Base-by-base conservation (phyloP, 2,113 vertebrate species). In the Rhinopomastus cyanomelas region DNA sequence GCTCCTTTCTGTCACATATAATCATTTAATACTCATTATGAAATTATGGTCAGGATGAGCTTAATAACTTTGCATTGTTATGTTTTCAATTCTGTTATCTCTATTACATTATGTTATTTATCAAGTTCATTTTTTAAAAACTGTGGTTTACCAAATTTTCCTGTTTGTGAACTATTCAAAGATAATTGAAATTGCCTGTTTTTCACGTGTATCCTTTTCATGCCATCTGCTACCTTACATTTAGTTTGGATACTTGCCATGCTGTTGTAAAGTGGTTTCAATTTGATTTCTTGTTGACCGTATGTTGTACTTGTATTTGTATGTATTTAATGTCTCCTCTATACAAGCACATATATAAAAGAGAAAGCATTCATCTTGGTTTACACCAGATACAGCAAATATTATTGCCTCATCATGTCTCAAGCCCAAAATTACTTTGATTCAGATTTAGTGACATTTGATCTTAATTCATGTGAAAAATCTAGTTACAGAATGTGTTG, bases 221-320 rank as follows among this genome's bases (percentile, higher is more conserved):
- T 96, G 85, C 94, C 91, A 96, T 95, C 92, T 97, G 83, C 87
- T 97, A 93, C 88, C 81, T 97, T 85, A 95, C 96, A 96, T 96
- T 95, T 96, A 75, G 89, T 95, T 97, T 97, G 89, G 87, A 93
- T 90, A 91, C 85, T 92, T 96, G 84, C 92, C 92, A 95, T 94
- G 87, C 71, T 13, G 79, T 93, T 88, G 68, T 92, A 94, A 92
- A 91, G 84, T 77, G 85, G 88, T 96, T 95, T 95, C 90, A 92
- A 71, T 95, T 96, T 96, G 92, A 95, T 91, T 95, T 92, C 88
- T 93, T 92, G 82, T 82, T 84, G 85, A 92, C 92, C 89, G 87
- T 95, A 97, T 95, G 93, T 87, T 96, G 60, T 88, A 61, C 71
- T 95, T 94, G 82, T 36, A 95, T 91, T 92, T 92, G 32, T 75